Base-by-base conservation (phyloP, 2,113 vertebrate species). In the Paramisgurnus dabryanus region DNA sequence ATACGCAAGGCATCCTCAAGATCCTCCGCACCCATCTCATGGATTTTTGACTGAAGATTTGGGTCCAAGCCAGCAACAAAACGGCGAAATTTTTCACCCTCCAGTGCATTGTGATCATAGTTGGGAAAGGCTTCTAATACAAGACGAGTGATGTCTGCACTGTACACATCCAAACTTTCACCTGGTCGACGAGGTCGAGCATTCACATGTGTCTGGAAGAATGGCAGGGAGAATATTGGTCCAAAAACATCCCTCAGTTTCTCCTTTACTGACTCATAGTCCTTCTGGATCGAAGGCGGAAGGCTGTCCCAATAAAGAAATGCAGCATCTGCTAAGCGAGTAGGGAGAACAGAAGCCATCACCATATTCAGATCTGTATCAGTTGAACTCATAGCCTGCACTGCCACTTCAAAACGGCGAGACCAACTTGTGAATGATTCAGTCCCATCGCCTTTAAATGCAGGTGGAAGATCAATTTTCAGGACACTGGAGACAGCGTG, bases 371-470 rank as follows among this genome's bases (percentile, higher is more conserved):
- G 45, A 47, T 65, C 74, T 12, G 12, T 49, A 77, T 45, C n/a
- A 10, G 74, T n/a, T 9, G 43, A 61, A 77, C 15, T 7, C 72
- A 49, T 49, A 77, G 74, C 74, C 13, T 66, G 64, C 40, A 66
- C 74, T 77, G 76, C 65, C n/a, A 77, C 74, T 22, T 77, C 74
- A 49, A 66, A 77, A n/a, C 61, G 74, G n/a, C 45, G 61, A 50
- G 61, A 50, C n/a, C 74, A 77, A 34, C 74, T 77, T 22, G 60
- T 67, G 27, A 78, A 78, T 67, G 64, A 78, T 55, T 78, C 63
- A 15, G 75, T 78, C 43, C 75, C 61, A 78, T 67, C 75, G 10
- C 75, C 75, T 53, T 78, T 78, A 78, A 67, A 78, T 55, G 22
- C 63, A 67, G 63, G 63, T 66, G 63, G 63, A 55, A 78, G 64